Base-by-base conservation (phyloP, 2,888 invertebrate genomes). In the Pachliopta kotzebuea region DNA sequence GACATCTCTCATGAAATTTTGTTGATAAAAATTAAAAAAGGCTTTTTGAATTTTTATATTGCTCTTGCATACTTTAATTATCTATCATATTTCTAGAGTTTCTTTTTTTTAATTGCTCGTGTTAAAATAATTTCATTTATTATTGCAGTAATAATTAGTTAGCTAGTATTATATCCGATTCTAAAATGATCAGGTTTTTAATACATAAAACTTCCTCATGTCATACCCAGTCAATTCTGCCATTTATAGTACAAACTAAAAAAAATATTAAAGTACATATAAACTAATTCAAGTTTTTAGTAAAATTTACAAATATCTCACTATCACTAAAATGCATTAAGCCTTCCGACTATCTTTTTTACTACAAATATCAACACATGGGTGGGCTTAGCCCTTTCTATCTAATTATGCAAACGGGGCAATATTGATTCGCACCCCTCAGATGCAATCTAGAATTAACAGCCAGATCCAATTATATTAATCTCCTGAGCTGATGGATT, bases 341-440 rank as follows among this genome's bases (percentile, higher is more conserved):
- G 3, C 18, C n/a, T 8, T 18, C 18, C n/a, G 11, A 7, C 8
- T n/a, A n/a, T 45, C 18, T 45, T 6, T 42, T 42, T n/a, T 7
- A 45, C 4, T 45, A n/a, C n/a, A 8, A 37, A 11, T 14, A 37
- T 37, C 4, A 14, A 37, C 11, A 14, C 3, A 26, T 37, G 37
- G 14, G 37, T 4, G 14, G 0, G 37, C 31, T 20, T 37, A 26
- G 37, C 29, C 54, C 45, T 62, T 49, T 50, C 53, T 63, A 59
- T 63, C 49, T 59, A 55, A 49, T 45, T 45, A 11, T n/a, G 18
- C 0, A 23, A 21, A 18, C 56, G 29, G 49, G 20, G 17, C 20
- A 23, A 52, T 23, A 26, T 62, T 42, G 14, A 9, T 56, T 23
- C 8, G 20, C 20, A 31, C 20, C 59, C 59, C 59, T 57, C 52